Evolutionary conservation across 2,797 vertebrate species (phyloP), one percentile per base, ranked within the genome.

Genomic region (Falco cherrug): DNA sequence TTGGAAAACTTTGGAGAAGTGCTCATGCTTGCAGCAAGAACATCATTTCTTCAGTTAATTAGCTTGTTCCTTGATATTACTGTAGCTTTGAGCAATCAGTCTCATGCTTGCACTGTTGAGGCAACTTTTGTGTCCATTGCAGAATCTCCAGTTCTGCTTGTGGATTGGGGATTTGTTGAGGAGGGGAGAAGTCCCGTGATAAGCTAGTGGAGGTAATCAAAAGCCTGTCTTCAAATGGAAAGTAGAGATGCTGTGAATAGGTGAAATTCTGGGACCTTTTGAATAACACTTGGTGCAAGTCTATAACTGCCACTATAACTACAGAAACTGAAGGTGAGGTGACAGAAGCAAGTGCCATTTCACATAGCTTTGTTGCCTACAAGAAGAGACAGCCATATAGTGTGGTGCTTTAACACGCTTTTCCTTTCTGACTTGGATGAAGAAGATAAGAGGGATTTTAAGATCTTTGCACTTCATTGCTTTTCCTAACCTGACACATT

Each of bases 121-220:
- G 33, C 65, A 41, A 78, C 53, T 20, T 54, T 29, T 54, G 11
- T 37, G 10, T 77, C 60, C 26, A 3, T 57, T 0, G 0, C 13
- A 74, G 39, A 9, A 43, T 76, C 57, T 61, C 31, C 53, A 3
- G 43, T 59, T 86, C 56, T 22, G 8, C 41, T 54, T 39, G 50
- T 77, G 84, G 28, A 69, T 89, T 11, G 0, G 5, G 69, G 64
- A 54, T 8, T 22, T 57, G 31, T 3, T 59, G 21, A 43, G 37
- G 25, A 64, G 43, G 22, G 8, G 5, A 67, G 11, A 56, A 50
- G 31, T 69, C 43, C 9, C 3, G 2, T 17, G 1, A 7, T n/a
- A 21, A 89, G 33, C 59, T 80, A 37, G 43, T 60, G 45, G 25
- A 84, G 35, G 35, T 71, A 45, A 89, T 82, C 21, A 64, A 81